phyloP scores from a whole-genome alignment of 2,888 invertebrate genomes.

The Daptonema setosum region DNA sequence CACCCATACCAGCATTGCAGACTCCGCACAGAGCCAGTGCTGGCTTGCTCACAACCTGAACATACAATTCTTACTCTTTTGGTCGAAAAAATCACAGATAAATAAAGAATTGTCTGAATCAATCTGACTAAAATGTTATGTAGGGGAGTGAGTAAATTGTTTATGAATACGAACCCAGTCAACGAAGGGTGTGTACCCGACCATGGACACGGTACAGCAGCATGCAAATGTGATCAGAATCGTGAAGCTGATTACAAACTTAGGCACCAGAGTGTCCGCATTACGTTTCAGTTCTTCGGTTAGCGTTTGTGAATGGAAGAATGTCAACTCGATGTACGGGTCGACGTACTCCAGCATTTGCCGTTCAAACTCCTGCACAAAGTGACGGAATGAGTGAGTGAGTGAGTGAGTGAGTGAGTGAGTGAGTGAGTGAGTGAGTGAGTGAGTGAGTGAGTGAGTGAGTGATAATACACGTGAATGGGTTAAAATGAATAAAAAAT shows the following conservation, averaged over 20 bases:
- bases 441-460: not conserved
- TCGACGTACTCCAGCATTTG: not conserved
- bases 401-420: not conserved
- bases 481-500: not conserved
- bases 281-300: slow-evolving; percentile 78
- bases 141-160: not conserved
- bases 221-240: slow-evolving; percentile 21
- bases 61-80: too few relatives aligned
- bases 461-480: not conserved
- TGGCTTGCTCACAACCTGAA: slow-evolving; percentile 59
- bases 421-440: too few relatives aligned
- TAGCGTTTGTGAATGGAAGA: slow-evolving; percentile 46
- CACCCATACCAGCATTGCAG: slow-evolving; percentile 71
- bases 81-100: too few relatives aligned
- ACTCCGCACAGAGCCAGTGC: slow-evolving; percentile 72
- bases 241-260: slow-evolving; percentile 20
- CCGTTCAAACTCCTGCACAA: slow-evolving; percentile 3
- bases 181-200: slow-evolving; percentile 63
- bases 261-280: slow-evolving; percentile 43
- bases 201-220: slow-evolving; percentile 36
- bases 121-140: too few relatives aligned
- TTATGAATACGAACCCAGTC: slow-evolving; percentile 15
- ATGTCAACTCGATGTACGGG: slow-evolving; percentile 17
- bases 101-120: too few relatives aligned
- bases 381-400: not conserved